Base-by-base conservation (phyloP, 2,797 vertebrate genomes). In the Protosalanx chinensis region DNA sequence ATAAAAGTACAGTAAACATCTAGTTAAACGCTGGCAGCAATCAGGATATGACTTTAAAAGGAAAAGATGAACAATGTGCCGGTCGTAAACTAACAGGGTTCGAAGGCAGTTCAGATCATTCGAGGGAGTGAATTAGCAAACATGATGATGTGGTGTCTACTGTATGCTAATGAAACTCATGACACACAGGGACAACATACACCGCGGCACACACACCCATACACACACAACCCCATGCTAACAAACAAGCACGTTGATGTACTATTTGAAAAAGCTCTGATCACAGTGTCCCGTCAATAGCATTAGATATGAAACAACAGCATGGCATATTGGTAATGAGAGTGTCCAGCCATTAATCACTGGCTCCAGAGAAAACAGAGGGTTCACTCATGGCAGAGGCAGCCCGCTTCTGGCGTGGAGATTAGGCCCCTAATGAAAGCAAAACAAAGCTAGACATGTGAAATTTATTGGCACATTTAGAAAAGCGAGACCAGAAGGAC, bases 381-480 rank as follows among this genome's bases (percentile, higher is more conserved):
- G 84, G 87, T 87, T 89, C 85, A 88, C 84, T 91, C 86, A 86
- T 86, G 87, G 86, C 87, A 90, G 85, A 87, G 82, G 84, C 62
- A 56, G 87, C 86, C 84, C 82, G 86, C 88, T 89, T 90, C 86
- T 86, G 90, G 83, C 85, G 91, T 84, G 85, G 84, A 91, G 92
- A 93, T 93, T 93, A 93, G 84, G 88, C 87, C 81, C 33, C 90
- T 92, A 93, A 93, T 93, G 92, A 93, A 94, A 93, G 90, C 89
- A 91, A 94, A 94, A 93, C 92, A 93, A 92, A 93, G 89, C 91
- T 88, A 88, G 91, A 94, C 93, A 92, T 91, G 91, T 92, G 90
- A 93, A 92, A 93, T 93, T 93, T 93, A 93, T 93, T 94, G 92
- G 90, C 89, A 88, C 87, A 89, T 91, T 93, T 91, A 91, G 87